Conservation (phyloP, 2,888 invertebrate genomes). For the Rhagium mordax region DNA sequence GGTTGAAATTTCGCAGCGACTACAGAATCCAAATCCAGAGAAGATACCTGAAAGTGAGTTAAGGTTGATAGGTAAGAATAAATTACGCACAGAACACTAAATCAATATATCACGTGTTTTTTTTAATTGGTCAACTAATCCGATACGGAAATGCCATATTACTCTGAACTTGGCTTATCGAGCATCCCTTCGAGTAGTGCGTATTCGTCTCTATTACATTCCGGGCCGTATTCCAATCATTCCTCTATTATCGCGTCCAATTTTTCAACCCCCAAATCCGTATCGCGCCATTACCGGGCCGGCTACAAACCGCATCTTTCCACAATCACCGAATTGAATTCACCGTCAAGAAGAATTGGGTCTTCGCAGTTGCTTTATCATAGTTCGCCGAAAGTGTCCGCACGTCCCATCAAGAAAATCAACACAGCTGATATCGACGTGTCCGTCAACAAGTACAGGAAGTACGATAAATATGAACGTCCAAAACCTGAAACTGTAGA, state of each 20-base stretch:
- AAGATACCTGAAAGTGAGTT: too few species aligned
- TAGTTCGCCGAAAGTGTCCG: conserved; percentile 68
- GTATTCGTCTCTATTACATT: conserved; percentile 72
- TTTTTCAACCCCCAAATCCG: conserved; percentile 55
- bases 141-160: conserved; percentile 75
- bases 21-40: too few species aligned
- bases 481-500: conserved; percentile 37
- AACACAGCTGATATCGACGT: conserved; percentile 92
- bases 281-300: conserved; percentile 65
- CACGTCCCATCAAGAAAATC: conserved; percentile 83
- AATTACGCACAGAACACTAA: conserved; percentile 24
- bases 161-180: conserved; percentile 74
- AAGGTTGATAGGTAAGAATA: conserved; percentile 35
- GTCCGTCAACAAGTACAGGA: conserved; percentile 77
- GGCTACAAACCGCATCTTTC: conserved; percentile 83
- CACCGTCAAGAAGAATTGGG: conserved; percentile 71
- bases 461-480: conserved; percentile 59
- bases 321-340: conserved; percentile 79
- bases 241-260: conserved; percentile 66
- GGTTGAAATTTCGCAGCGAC: too few species aligned
- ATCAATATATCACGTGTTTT: conserved; percentile 47
- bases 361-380: conserved; percentile 73
- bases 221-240: conserved; percentile 73
- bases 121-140: conserved; percentile 45
- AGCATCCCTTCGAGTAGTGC: conserved; percentile 75